Evolutionary conservation across 2,113 vertebrate species (phyloP), one percentile per base, ranked within the genome.

Genomic region (Crotalus helleri): DNA sequence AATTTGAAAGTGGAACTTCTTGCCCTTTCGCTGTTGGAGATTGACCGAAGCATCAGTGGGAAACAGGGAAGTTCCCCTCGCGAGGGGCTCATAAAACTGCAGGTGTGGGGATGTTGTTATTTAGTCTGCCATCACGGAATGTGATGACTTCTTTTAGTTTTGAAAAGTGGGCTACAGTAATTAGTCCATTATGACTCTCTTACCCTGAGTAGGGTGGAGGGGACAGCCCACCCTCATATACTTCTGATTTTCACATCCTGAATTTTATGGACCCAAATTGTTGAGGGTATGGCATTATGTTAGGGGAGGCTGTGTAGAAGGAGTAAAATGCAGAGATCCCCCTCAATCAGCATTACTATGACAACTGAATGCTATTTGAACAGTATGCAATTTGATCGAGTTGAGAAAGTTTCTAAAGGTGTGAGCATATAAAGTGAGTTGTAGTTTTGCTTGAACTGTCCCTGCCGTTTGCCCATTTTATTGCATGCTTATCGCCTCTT

Each of bases 221-320:
- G 96, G 97, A 95, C 91, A 98, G 98, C 97, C 98, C 98, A 98
- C 98, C 98, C 98, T 98, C 97, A 98, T 96, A 97, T 97, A 97
- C 97, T 97, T 97, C 98, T 98, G 97, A 98, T 98, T 98, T 98
- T 98, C 97, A 98, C 98, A 98, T 98, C 98, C 98, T 98, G 98
- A 97, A 97, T 98, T 98, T 98, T 98, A 98, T 98, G 97, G 97
- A 97, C 96, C 97, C 96, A 86, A 97, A 97, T 98, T 98, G 97
- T 97, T 96, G 0, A 11, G 96, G 96, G 95, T 21, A 95, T 96
- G 93, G 95, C 93, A 91, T 95, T 93, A 94, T 94, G 93, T 94
- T 89, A 90, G 85, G 90, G 74, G 57, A 93, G 91, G 92, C 92
- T 94, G 74, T 44, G 74, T 33, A 10, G 33, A 21, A 96, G 96